phyloP scores from a whole-genome alignment of 2,888 invertebrate genomes.

The Odontocolon sp. region DNA sequence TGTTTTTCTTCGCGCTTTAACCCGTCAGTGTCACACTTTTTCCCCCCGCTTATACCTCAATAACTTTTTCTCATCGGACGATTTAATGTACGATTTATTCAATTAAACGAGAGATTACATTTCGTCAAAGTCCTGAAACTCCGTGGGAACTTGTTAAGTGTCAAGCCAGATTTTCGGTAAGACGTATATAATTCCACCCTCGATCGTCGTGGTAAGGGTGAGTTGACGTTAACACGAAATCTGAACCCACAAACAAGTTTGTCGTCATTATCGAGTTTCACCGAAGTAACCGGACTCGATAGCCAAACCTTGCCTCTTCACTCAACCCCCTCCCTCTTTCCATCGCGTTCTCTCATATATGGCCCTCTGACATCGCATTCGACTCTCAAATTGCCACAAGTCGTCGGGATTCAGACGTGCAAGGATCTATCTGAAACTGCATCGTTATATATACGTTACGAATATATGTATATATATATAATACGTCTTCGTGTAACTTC shows the following conservation, averaged over 20 bases:
- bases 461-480: not conserved
- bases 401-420: no score
- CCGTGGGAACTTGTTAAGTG: not conserved
- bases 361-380: no score
- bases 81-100: no score
- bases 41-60: no score
- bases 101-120: not conserved
- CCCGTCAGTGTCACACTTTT: not conserved
- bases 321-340: no score
- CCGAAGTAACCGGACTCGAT: constrained; percentile 12
- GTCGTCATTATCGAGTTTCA: constrained; percentile 9
- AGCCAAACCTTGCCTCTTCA: not conserved
- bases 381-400: no score
- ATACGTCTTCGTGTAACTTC: not conserved
- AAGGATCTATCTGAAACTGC: no score
- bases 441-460: not conserved
- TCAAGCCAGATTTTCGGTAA: not conserved
- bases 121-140: not conserved
- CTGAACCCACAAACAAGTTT: constrained; percentile 1
- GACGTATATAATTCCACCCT: not conserved
- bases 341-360: no score
- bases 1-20: constrained; percentile 4
- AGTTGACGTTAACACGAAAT: not conserved
- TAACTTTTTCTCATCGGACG: no score
- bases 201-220: not conserved